Conservation (phyloP, 2,113 vertebrate species). For the Girardinichthys multiradiatus region DNA sequence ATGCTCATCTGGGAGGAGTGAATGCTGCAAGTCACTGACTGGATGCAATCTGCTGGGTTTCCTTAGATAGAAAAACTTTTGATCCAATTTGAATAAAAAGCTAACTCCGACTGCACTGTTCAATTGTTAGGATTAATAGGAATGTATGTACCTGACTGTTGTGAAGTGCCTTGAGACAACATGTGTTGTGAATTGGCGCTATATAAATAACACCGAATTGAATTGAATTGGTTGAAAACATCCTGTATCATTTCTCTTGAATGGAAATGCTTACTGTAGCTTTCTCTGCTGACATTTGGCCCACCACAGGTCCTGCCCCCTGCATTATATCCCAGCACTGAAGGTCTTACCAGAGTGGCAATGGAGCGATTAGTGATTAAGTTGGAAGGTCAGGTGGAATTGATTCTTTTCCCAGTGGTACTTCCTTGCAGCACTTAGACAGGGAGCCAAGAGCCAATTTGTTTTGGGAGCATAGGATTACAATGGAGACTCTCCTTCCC, state of each 20-base stretch:
- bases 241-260: constrained; percentile 17
- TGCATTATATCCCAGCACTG: constrained; percentile 44
- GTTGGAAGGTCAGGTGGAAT: constrained; percentile 82
- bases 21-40: too few species aligned
- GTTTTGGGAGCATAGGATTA: constrained; percentile 65
- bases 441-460: constrained; percentile 64
- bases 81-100: too few species aligned
- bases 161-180: too few species aligned
- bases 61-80: too few species aligned
- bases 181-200: too few species aligned
- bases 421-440: constrained; percentile 59
- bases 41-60: too few species aligned
- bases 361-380: constrained; percentile 74
- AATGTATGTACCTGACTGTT: too few species aligned
- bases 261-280: constrained; percentile 33
- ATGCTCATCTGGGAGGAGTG: too few species aligned
- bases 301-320: constrained; percentile 24
- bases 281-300: constrained; percentile 38
- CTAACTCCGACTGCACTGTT: too few species aligned
- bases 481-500: constrained; percentile 37
- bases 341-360: constrained; percentile 61
- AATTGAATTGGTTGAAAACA: too few species aligned
- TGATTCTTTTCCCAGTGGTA: constrained; percentile 72
- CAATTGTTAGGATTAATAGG: too few species aligned
- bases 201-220: too few species aligned